A percentile compares a stretch with the other conserved stretches of the same genome.
Evolutionary conservation across 2,888 invertebrate species (phyloP).

Genomic region (Andrena marginata): DNA sequence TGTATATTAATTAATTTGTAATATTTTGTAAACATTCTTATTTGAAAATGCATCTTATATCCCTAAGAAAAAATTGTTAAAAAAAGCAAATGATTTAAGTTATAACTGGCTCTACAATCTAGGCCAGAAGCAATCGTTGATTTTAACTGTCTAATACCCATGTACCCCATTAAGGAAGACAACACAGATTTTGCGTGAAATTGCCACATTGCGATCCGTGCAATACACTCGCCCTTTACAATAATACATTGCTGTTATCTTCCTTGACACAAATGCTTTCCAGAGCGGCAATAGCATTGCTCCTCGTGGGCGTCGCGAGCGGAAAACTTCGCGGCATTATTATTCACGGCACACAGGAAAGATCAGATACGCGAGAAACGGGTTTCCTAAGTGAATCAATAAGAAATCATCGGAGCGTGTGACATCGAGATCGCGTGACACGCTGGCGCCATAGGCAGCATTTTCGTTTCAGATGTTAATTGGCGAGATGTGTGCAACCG

Average conservation of each 20-base stretch:
- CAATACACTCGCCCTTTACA: constrained; percentile 3
- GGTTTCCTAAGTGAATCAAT: constrained; percentile 57
- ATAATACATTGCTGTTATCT: constrained; percentile 29
- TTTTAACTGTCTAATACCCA: too few relatives aligned
- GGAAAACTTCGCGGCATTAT: constrained; percentile 42
- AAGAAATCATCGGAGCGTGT: constrained; percentile 60
- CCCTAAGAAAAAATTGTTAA: too few relatives aligned
- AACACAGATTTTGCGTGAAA: neutral
- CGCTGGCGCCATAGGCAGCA: constrained; percentile 40
- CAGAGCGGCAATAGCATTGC: constrained; percentile 40
- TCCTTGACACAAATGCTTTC: constrained; percentile 52
- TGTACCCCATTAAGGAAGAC: neutral
- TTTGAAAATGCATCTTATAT: too few relatives aligned
- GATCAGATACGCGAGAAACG: constrained; percentile 52
- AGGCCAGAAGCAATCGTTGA: too few relatives aligned
- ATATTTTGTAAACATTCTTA: too few relatives aligned
- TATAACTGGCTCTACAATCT: too few relatives aligned
- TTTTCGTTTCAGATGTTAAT: constrained; percentile 53
- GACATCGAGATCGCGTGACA: constrained; percentile 46
- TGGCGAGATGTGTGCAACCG: constrained; percentile 11
- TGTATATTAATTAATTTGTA: too few relatives aligned
- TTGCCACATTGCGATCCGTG: neutral
- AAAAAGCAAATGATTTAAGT: too few relatives aligned
- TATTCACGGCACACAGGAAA: constrained; percentile 49
- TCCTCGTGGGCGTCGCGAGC: constrained; percentile 43